These are phyloP conservation scores for Struthidea cinerea DNA, from an alignment of 2,113 vertebrate genomes.

Conservation along the genomic window DNA sequence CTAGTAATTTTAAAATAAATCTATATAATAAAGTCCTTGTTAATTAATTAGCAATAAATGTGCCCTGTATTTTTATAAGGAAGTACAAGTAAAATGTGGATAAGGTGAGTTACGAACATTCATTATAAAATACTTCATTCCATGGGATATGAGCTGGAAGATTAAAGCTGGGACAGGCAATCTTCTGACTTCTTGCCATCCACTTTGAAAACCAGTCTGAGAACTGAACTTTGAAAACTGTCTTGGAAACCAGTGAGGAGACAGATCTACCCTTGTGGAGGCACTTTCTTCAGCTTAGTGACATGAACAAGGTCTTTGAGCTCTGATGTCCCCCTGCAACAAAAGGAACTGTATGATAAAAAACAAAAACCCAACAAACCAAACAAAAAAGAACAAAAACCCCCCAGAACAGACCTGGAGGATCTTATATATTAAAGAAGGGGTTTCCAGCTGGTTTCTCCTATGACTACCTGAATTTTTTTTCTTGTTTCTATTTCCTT, in stretches of 20 bases:
- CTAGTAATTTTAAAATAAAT: not conserved
- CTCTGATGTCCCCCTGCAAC: not conserved
- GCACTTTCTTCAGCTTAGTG: not conserved
- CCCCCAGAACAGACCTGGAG: not conserved
- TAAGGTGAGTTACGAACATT: not conserved
- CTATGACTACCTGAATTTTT: not conserved
- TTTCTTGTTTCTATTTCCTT: not conserved
- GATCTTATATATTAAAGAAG: not conserved
- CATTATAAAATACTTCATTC: not conserved
- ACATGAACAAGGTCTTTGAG: not conserved
- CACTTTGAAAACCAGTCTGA: not conserved
- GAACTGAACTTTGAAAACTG: not conserved
- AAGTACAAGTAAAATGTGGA: not conserved
- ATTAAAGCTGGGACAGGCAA: not conserved
- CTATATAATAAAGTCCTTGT: not conserved
- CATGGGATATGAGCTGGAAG: not conserved
- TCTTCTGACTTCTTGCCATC: not conserved
- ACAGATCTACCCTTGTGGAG: not conserved
- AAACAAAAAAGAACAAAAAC: fast-evolving
- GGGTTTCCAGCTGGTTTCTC: not conserved
- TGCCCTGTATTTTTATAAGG: not conserved
- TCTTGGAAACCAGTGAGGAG: not conserved
- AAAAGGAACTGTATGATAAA: not conserved
- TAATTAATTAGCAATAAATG: not conserved
- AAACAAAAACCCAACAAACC: not conserved